phyloP scores from a whole-genome alignment of 2,888 invertebrate genomes.

The Cosmia pyralina region DNA sequence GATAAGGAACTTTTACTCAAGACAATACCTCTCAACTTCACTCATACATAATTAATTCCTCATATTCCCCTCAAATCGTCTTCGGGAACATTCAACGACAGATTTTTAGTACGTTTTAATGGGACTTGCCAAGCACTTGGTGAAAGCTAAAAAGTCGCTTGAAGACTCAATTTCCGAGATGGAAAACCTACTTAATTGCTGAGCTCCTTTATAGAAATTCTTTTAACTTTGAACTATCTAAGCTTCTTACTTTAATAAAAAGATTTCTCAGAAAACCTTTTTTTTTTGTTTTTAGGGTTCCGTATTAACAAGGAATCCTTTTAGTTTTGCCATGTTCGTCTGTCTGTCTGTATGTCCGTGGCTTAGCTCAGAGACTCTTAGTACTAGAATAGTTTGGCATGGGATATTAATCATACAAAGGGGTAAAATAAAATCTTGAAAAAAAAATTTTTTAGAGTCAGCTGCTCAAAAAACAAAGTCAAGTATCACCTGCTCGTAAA shows the following conservation, averaged over 20 bases:
- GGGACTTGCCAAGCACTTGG: slow-evolving; percentile 41
- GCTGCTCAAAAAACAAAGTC: no score
- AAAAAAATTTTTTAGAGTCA: no score
- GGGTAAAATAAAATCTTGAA: no score
- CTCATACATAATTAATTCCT: slow-evolving; percentile 56
- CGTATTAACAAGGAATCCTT: no score
- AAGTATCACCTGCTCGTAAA: no score
- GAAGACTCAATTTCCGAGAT: slow-evolving; percentile 60
- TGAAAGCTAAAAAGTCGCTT: slow-evolving; percentile 47
- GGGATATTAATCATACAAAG: no score
- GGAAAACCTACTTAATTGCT: slow-evolving; percentile 56
- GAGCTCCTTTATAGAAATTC: slow-evolving; percentile 37
- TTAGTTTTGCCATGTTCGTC: no score
- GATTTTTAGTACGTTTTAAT: slow-evolving; percentile 59
- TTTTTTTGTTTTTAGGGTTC: slow-evolving; percentile 8
- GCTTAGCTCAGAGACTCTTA: no score
- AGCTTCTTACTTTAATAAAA: slow-evolving; percentile 26
- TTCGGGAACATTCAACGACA: slow-evolving; percentile 38
- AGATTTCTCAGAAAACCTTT: background rate
- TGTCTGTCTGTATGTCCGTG: no score
- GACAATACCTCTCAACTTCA: slow-evolving; percentile 36
- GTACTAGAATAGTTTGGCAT: no score
- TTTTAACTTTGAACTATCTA: slow-evolving; percentile 49
- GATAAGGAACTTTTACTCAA: slow-evolving; percentile 17
- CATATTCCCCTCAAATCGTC: slow-evolving; percentile 35